A percentile compares a stretch with the other conserved stretches of the same genome.
phyloP scores from a whole-genome alignment of 2,888 invertebrate genomes.

The Cerceris ruficornis region DNA sequence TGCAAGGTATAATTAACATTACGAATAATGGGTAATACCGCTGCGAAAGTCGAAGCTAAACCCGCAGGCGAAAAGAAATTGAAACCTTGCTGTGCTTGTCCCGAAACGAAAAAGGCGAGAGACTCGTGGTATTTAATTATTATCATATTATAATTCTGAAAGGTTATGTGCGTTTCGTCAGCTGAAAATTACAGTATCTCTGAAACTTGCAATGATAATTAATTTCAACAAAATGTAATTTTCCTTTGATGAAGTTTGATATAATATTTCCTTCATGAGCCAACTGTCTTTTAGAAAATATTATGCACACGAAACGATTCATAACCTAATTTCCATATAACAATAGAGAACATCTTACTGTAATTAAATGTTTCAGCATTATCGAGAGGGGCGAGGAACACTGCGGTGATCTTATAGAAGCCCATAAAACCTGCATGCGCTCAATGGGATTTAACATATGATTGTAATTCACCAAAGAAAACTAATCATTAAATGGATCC shows the following conservation, averaged over 20 bases:
- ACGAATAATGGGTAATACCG: conserved; percentile 83
- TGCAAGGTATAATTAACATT: neutral
- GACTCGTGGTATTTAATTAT: conserved; percentile 91
- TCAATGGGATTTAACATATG: conserved; percentile 97
- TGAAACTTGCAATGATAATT: too few relatives aligned
- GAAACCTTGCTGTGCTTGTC: conserved; percentile 98
- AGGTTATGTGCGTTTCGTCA: conserved; percentile 33
- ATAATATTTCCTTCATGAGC: neutral
- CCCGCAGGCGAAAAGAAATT: conserved; percentile 85
- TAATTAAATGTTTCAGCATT: conserved; percentile 85
- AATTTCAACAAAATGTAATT: too few relatives aligned
- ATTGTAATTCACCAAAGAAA: conserved; percentile 64
- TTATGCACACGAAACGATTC: neutral
- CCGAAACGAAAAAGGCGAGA: conserved; percentile 94
- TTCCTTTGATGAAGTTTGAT: too few relatives aligned
- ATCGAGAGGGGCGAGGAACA: conserved; percentile 95
- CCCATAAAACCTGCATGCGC: conserved; percentile 98
- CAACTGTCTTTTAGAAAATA: neutral
- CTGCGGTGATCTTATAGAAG: conserved; percentile 94
- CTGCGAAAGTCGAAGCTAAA: conserved; percentile 82
- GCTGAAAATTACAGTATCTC: conserved; percentile 1
- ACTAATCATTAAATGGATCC: conserved; percentile 1
- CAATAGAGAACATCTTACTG: neutral
- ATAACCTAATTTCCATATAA: neutral
- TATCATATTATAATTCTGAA: conserved; percentile 28